A percentile compares a stretch with the other conserved stretches of the same genome.
Conservation (phyloP, 2,888 invertebrate species). For the Autographa gamma region DNA sequence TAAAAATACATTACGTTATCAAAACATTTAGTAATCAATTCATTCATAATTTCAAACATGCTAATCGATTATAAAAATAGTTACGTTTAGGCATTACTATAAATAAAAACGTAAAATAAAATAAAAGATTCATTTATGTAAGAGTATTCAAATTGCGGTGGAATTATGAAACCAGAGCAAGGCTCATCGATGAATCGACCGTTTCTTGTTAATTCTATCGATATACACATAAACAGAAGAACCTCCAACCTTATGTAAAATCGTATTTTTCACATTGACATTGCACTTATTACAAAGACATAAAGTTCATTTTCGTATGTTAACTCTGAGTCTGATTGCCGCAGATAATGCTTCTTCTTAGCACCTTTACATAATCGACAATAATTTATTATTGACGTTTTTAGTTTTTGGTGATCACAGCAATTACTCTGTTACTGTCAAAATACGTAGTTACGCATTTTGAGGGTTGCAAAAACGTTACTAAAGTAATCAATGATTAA, state of each 20-base stretch:
- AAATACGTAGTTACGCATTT: too few relatives aligned
- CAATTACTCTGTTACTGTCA: too few relatives aligned
- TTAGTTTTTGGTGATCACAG: too few relatives aligned
- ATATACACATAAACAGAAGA: slow-evolving; percentile 63
- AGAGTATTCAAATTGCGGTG: slow-evolving; percentile 69
- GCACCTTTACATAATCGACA: background rate
- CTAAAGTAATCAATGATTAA: too few relatives aligned
- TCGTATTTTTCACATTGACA: background rate
- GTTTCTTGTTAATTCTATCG: slow-evolving; percentile 58
- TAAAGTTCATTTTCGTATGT: background rate
- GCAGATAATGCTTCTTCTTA: too few relatives aligned
- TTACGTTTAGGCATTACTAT: background rate
- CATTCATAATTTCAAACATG: too few relatives aligned
- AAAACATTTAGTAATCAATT: background rate
- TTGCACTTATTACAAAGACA: background rate
- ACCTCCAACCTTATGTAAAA: background rate
- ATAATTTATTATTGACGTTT: background rate
- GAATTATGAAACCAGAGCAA: slow-evolving; percentile 80
- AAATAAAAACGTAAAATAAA: slow-evolving; percentile 7
- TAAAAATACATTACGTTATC: background rate
- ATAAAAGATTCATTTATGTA: slow-evolving; percentile 68
- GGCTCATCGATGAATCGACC: slow-evolving; percentile 60
- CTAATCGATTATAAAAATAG: background rate
- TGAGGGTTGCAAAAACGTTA: too few relatives aligned
- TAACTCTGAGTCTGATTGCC: background rate